phyloP scores from a whole-genome alignment of 1,140 invertebrate genomes.

The Ceratoteleas bidentatus region DNA sequence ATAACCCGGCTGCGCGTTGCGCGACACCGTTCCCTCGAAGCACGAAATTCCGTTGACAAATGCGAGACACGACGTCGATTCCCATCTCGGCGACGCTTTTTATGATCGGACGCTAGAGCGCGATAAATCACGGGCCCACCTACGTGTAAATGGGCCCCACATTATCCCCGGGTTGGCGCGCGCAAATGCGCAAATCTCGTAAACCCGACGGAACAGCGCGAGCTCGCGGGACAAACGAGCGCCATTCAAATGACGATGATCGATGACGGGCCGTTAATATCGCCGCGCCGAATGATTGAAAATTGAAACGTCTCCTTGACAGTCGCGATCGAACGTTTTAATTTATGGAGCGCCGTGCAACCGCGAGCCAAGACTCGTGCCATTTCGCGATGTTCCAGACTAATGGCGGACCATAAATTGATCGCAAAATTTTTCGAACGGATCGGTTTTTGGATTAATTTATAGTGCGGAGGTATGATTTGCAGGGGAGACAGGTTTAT shows the following conservation, averaged over 20 bases:
- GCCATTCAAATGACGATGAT: conserved; percentile 55
- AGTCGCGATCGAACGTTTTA: conserved; percentile 42
- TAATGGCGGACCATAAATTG: conserved; percentile 47
- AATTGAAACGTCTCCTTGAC: conserved; percentile 58
- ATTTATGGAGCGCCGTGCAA: conserved; percentile 44
- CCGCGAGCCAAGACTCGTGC: conserved; percentile 26
- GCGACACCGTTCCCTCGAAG: conserved; percentile 20
- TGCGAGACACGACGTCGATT: conserved; percentile 50
- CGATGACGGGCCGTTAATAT: conserved; percentile 51
- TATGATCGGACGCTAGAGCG: conserved; percentile 42
- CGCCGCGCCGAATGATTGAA: conserved; percentile 45
- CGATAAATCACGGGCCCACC: conserved; percentile 59
- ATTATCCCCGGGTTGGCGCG: conserved; percentile 42
- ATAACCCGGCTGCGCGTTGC: conserved; percentile 40
- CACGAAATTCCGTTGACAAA: conserved; percentile 54
- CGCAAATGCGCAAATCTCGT: conserved; percentile 57
- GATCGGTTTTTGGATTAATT: too few species aligned
- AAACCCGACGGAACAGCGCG: conserved; percentile 44
- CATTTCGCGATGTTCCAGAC: conserved; percentile 39
- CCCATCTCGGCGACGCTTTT: conserved; percentile 47
- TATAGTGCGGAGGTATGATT: too few species aligned
- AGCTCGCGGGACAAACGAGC: conserved; percentile 31
- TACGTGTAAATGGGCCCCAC: conserved; percentile 49
- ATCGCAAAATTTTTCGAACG: conserved; percentile 8
- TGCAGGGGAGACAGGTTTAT: too few species aligned